Base-by-base conservation (phyloP, 2,113 vertebrate genomes). In the Melozone crissalis region DNA sequence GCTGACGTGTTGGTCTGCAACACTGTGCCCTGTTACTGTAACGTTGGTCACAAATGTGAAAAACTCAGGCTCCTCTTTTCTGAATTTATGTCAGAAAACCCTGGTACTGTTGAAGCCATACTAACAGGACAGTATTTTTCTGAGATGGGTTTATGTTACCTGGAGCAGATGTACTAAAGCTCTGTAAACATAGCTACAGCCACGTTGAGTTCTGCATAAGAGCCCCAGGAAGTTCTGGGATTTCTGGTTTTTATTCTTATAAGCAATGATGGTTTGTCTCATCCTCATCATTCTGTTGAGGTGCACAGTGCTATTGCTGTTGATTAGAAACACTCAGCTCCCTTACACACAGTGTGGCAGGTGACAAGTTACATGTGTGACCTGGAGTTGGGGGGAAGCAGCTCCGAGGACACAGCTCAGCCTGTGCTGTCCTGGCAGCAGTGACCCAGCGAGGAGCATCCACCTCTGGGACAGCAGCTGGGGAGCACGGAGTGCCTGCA, bases 201-300 rank as follows among this genome's bases (percentile, higher is more conserved):
- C 46, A 79, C 0, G 0, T 14, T 61, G 41, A n/a, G 17, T 3
- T 44, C 31, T 52, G 27, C 21, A 5, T 22, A 59, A 47, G 8
- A 69, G 17, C 3, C 18, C 3, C 27, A 30, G 22, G n/a, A 39
- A 65, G 6, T 21, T 9, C 1, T 37, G 71, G 7, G 47, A 81
- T 62, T 87, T 75, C 39, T 87, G 28, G 21, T 23, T 66, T 71
- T 52, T 87, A 6, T 47, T 84, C 33, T 57, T 41, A 23, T 3
- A 24, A 27, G 17, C 28, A 54, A 35, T 12, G 14, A 19, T 28
- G 31, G 15, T 67, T 58, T 77, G n/a, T 23, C 37, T 84, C 27
- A 13, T 22, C 57, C 44, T 75, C 28, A 41, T 27, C 0, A 23
- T 35, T 71, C 65, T 52, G 6, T 69, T 73, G 33, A 49, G 41